A percentile compares a stretch with the other conserved stretches of the same genome.
Evolutionary conservation across 1,140 invertebrate species (phyloP).

Genomic region (Proales similis): DNA sequence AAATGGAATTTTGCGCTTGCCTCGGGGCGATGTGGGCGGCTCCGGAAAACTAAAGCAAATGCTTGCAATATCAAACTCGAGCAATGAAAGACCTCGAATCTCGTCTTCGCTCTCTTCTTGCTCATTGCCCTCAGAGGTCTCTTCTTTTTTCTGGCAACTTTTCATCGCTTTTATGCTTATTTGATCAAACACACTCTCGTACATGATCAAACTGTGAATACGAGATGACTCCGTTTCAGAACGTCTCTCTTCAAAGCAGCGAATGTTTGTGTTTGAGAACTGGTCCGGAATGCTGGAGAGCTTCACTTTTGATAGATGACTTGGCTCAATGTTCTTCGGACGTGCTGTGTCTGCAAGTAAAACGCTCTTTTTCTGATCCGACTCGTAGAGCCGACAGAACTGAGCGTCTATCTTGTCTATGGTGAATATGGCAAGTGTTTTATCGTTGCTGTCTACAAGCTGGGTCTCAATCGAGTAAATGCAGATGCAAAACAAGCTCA

Average conservation of each 20-base stretch:
- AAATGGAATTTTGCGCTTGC: constrained; percentile 31
- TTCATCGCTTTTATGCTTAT: constrained; percentile 35
- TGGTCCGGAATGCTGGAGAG: constrained; percentile 27
- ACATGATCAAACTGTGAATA: constrained; percentile 17
- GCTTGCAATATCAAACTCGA: constrained; percentile 33
- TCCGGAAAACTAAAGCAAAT: constrained; percentile 36
- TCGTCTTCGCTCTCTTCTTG: neutral
- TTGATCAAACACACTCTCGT: constrained; percentile 23
- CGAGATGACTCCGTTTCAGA: neutral
- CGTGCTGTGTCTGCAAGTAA: neutral
- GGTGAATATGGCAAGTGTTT: constrained; percentile 29
- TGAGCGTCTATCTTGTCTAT: constrained; percentile 36
- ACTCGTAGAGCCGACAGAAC: constrained; percentile 33
- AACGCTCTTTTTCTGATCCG: constrained; percentile 21
- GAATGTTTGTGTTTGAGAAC: constrained; percentile 23
- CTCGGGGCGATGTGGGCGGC: constrained; percentile 14
- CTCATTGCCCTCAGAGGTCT: neutral
- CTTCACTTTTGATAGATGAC: constrained; percentile 14
- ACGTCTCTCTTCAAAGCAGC: neutral
- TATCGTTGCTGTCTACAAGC: constrained; percentile 16
- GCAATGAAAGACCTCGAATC: neutral
- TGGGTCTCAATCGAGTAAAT: constrained; percentile 33
- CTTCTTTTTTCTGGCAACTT: constrained; percentile 17
- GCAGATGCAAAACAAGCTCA: constrained; percentile 13
- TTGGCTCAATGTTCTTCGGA: no score